Evolutionary conservation across 2,797 vertebrate species (phyloP).

Genomic region (Eupleurogrammus muticus): DNA sequence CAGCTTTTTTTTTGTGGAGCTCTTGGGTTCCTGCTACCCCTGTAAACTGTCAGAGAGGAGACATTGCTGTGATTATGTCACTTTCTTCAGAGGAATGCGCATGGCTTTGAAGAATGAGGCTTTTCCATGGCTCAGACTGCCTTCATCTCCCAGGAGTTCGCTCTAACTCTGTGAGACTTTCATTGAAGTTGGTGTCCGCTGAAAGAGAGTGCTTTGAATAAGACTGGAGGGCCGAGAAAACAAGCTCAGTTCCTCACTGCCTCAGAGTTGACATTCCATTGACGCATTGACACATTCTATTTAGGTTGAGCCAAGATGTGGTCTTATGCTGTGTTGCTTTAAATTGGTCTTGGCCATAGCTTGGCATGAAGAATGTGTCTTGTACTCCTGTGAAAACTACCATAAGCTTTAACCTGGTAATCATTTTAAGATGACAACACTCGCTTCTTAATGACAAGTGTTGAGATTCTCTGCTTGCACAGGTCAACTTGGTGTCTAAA

Average conservation of each 20-base stretch:
- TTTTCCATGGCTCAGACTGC: constrained; percentile 61
- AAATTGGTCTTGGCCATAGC: not conserved
- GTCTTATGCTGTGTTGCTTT: constrained; percentile 20
- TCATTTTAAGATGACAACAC: not conserved
- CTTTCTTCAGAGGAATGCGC: constrained; percentile 66
- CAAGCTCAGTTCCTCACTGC: constrained; percentile 35
- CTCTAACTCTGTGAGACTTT: constrained; percentile 64
- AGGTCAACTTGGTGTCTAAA: constrained; percentile 2
- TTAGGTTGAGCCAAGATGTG: constrained; percentile 18
- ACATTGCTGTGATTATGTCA: constrained; percentile 75
- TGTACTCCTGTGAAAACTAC: not conserved
- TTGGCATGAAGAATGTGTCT: not conserved
- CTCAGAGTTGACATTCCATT: constrained; percentile 48
- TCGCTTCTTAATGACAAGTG: not conserved
- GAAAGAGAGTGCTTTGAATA: constrained; percentile 71
- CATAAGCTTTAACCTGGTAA: not conserved
- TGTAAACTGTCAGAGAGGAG: constrained; percentile 58
- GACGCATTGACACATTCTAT: constrained; percentile 52
- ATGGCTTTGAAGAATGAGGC: constrained; percentile 68
- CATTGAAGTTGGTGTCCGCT: constrained; percentile 74
- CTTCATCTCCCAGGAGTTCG: constrained; percentile 70
- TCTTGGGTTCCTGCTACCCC: no score
- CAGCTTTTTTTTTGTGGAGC: constrained; percentile 5
- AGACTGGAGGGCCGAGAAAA: constrained; percentile 49
- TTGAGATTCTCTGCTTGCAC: not conserved